A percentile compares a stretch with the other conserved stretches of the same genome.
phyloP scores from a whole-genome alignment of 2,797 vertebrate species.

The Bradypodion ventrale region DNA sequence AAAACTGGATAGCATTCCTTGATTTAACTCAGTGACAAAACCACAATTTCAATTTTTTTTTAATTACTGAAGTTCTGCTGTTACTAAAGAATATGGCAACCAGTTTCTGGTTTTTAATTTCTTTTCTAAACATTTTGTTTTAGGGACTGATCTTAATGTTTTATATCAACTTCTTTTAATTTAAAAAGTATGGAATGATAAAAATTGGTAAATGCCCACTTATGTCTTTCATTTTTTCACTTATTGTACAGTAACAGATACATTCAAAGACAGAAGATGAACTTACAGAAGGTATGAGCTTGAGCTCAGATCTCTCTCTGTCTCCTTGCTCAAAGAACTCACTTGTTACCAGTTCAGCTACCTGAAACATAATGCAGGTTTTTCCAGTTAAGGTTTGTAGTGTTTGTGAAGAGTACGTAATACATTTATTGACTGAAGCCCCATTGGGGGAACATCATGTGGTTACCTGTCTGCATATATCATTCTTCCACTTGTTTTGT shows the following conservation, averaged over 20 bases:
- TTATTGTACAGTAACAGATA: constrained; percentile 12
- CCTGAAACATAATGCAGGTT: constrained; percentile 76
- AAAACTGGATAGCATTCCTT: constrained; percentile 18
- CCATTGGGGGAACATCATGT: too few relatives aligned
- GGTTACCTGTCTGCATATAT: too few relatives aligned
- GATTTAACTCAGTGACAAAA: constrained; percentile 3
- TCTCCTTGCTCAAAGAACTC: constrained; percentile 99
- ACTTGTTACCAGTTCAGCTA: constrained; percentile 96
- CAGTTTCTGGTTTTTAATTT: background rate
- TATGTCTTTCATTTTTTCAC: constrained; percentile 21
- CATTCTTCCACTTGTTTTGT: too few relatives aligned
- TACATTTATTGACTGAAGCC: constrained; percentile 24
- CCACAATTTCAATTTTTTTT: background rate
- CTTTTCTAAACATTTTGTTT: background rate
- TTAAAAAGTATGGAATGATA: background rate
- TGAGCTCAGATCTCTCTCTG: constrained; percentile 95
- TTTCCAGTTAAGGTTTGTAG: constrained; percentile 34
- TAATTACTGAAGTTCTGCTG: background rate
- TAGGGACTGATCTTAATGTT: too few relatives aligned
- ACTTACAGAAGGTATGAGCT: constrained; percentile 96
- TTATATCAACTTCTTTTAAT: too few relatives aligned
- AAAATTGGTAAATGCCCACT: background rate
- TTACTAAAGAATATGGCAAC: background rate
- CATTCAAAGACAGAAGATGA: constrained; percentile 44
- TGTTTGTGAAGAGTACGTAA: constrained; percentile 31